Conservation (phyloP, 2,797 vertebrate species). For the Silurus lanzhouensis region DNA sequence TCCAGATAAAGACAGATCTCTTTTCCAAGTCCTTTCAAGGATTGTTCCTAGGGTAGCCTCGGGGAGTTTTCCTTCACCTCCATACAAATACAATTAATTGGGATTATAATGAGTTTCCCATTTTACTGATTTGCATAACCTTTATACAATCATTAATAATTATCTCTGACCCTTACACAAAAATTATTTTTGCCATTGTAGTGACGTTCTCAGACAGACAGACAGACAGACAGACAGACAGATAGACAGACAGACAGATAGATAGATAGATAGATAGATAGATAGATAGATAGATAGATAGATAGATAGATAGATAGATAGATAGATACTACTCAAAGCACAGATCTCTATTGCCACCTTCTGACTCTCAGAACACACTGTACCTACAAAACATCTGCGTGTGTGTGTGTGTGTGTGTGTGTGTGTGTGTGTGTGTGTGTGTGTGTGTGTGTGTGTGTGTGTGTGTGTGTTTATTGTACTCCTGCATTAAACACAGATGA, state of each 20-base stretch:
- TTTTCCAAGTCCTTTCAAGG: neutral
- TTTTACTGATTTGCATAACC: neutral
- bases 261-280: conserved; percentile 13
- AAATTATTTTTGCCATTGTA: too few relatives aligned
- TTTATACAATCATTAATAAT: neutral
- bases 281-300: conserved; percentile 8
- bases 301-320: neutral
- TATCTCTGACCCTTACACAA: neutral
- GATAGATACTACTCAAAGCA: neutral
- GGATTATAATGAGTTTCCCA: neutral
- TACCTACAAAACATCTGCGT: too few relatives aligned
- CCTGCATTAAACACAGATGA: neutral
- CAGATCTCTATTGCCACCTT: conserved; percentile 65
- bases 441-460: too few relatives aligned
- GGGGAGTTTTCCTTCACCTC: neutral
- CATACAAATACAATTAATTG: neutral
- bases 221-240: too few relatives aligned
- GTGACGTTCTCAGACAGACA: neutral
- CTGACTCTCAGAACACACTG: conserved; percentile 49
- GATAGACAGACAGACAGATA: too few relatives aligned
- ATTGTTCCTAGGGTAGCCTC: neutral
- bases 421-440: too few relatives aligned
- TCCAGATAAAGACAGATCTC: neutral
- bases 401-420: too few relatives aligned
- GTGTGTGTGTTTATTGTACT: neutral